A percentile compares a stretch with the other conserved stretches of the same genome.
These are phyloP conservation scores for Arothron firmamentum DNA, from an alignment of 2,113 vertebrate genomes.

Conservation along the genomic window DNA sequence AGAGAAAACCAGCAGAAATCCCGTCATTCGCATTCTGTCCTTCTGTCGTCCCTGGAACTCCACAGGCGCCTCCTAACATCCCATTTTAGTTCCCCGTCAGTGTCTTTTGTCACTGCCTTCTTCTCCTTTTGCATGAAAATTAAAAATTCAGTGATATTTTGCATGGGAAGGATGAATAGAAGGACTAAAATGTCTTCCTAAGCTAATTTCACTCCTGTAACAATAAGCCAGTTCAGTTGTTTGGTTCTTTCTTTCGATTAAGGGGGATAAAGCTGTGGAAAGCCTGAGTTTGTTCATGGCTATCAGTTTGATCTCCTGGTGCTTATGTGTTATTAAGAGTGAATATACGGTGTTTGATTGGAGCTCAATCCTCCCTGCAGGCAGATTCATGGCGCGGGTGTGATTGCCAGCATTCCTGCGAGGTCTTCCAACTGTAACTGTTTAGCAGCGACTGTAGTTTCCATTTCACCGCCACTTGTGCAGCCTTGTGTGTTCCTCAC, in stretches of 20 bases:
- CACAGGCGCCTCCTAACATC: not conserved
- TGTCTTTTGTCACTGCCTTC: not conserved
- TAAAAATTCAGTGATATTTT: not conserved
- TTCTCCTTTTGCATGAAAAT: not conserved
- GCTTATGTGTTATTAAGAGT: constrained; percentile 5
- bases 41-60: constrained; percentile 3
- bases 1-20: constrained; percentile 21
- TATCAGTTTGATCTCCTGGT: not conserved
- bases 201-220: too few relatives aligned
- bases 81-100: not conserved
- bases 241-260: not conserved
- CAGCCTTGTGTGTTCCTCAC: too few relatives aligned
- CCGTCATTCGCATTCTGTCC: constrained; percentile 2
- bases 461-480: too few relatives aligned
- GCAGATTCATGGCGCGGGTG: too few relatives aligned
- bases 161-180: not conserved
- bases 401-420: too few relatives aligned
- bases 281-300: too few relatives aligned
- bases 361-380: not conserved
- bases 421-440: too few relatives aligned
- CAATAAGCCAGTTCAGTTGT: too few relatives aligned
- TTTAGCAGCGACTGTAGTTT: too few relatives aligned
- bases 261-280: not conserved
- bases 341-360: constrained; percentile 4
- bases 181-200: not conserved